Evolutionary conservation across 2,797 vertebrate species (phyloP).

Genomic region (Botia kubotai): DNA sequence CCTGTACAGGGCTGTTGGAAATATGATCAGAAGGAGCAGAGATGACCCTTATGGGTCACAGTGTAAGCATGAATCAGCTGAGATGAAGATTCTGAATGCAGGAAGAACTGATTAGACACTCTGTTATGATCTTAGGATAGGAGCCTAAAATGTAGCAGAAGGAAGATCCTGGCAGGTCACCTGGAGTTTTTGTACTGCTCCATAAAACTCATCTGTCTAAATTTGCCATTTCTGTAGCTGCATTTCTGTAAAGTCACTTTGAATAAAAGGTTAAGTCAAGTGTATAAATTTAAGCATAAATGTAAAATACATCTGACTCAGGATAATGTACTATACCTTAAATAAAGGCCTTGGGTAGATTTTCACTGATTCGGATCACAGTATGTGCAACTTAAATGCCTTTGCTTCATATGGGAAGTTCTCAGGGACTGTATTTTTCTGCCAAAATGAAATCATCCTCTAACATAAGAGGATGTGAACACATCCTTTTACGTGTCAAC

Average conservation of each 20-base stretch:
- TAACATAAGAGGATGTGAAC: slow-evolving; percentile 70
- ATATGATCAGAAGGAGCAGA: slow-evolving; percentile 69
- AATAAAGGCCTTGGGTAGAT: not conserved
- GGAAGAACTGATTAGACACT: not conserved
- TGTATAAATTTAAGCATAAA: too few species aligned
- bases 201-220: too few species aligned
- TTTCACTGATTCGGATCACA: not conserved
- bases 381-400: not conserved
- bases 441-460: slow-evolving; percentile 66
- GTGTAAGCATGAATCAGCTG: not conserved
- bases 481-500: slow-evolving; percentile 81
- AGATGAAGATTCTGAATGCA: slow-evolving; percentile 8
- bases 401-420: slow-evolving; percentile 35
- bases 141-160: not conserved
- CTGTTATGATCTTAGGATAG: not conserved
- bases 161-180: too few species aligned
- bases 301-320: slow-evolving; percentile 6
- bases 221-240: too few species aligned
- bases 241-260: too few species aligned
- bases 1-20: slow-evolving; percentile 81
- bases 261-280: too few species aligned
- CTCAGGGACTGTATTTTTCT: slow-evolving; percentile 39
- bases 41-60: slow-evolving; percentile 46
- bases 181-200: too few species aligned
- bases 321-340: not conserved